Base-by-base conservation (phyloP, 2,113 vertebrate genomes). In the Thalassarche chlororhynchos region DNA sequence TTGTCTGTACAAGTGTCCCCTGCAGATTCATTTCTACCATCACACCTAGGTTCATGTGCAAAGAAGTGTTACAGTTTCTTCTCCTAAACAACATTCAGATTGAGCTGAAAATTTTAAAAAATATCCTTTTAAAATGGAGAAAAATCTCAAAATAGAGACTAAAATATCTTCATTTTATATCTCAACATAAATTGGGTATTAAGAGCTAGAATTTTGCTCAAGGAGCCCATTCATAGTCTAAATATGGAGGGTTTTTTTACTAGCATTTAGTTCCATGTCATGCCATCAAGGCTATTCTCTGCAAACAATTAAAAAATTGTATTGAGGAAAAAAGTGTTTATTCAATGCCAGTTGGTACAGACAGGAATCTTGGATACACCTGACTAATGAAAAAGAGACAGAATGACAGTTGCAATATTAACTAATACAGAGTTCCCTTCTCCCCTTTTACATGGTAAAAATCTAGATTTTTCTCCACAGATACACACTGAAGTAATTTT, bases 31-130 rank as follows among this genome's bases (percentile, higher is more conserved):
- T 34, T 62, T 87, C 42, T 46, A 61, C 23, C 40, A 23, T 68
- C 65, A 68, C 2, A 12, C 28, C 52, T 38, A 38, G 5, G 18
- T 19, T 78, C 8, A 34, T 0, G 0, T 17, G 14, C 25, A 87
- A 32, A 69, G 23, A 31, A 46, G 2, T 8, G 3, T 21, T 40
- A 17, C 26, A 23, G 36, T 42, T 83, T 66, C 29, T 49, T 42
- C 34, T 52, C 31, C 49, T 49, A 57, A 71, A 62, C 2, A 47
- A 34, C 8, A 58, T 25, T 51, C 4, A 38, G 17, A 24, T 2
- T 36, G 11, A 83, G 29, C 5, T 69, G 17, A 69, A 52, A 29
- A 13, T 19, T 1, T 3, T 4, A 36, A 49, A 55, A 70, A 14
- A 54, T 1, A n/a, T 9, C 7, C 19, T 61, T 55, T 42, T 13